These are phyloP conservation scores for Megastigmus dorsalis DNA, from an alignment of 2,888 invertebrate species.

Conservation along the genomic window DNA sequence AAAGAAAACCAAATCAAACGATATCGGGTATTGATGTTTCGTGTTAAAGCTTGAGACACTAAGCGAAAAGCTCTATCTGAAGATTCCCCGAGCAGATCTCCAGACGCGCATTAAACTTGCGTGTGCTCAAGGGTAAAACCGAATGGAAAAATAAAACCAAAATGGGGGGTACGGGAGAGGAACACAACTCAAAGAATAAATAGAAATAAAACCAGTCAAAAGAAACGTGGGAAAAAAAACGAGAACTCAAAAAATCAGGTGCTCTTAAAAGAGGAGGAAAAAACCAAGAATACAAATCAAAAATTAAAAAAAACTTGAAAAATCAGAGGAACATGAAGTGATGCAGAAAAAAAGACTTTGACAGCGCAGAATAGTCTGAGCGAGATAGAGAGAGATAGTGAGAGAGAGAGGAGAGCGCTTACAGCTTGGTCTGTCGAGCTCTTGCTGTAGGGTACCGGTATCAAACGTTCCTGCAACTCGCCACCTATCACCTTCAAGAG, in stretches of 20 bases:
- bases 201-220: conserved; percentile 17
- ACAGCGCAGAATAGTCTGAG: conserved; percentile 61
- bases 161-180: too few relatives aligned
- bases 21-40: background rate
- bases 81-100: conserved; percentile 3
- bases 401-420: conserved; percentile 84
- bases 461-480: conserved; percentile 99
- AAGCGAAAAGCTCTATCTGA: conserved; percentile 24
- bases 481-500: conserved; percentile 99
- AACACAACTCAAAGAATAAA: background rate
- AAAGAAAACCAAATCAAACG: background rate
- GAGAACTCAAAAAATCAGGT: background rate
- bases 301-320: conserved; percentile 9
- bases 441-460: conserved; percentile 99
- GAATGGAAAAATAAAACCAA: background rate
- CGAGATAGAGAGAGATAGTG: conserved; percentile 68
- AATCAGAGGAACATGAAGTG: background rate
- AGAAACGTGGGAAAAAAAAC: background rate
- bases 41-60: conserved; percentile 18
- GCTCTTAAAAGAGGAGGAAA: too few relatives aligned
- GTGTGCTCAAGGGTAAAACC: background rate
- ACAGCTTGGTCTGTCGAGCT: conserved; percentile 99
- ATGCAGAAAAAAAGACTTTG: conserved; percentile 51
- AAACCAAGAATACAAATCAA: background rate
- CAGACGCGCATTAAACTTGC: conserved; percentile 26